Percentiles rank a stretch among this genome's conserved stretches.
Evolutionary conservation across 2,888 invertebrate genomes (phyloP).

Genomic region (Trypoxylon attenuatum): DNA sequence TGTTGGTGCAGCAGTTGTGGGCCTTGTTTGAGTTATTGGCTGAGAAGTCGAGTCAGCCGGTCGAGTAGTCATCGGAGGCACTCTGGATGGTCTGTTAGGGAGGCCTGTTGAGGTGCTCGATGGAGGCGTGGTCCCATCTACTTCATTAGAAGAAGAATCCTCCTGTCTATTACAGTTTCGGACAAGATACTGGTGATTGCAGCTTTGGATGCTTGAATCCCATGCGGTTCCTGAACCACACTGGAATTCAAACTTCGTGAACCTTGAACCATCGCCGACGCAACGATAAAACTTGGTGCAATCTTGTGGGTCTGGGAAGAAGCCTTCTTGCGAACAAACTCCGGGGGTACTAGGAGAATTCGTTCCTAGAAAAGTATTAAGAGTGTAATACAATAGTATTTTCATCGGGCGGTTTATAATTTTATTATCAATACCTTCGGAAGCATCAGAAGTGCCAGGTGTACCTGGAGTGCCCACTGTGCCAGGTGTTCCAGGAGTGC

Average conservation of each 20-base stretch:
- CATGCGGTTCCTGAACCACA: slow-evolving; percentile 83
- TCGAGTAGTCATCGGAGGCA: slow-evolving; percentile 22
- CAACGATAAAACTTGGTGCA: slow-evolving; percentile 87
- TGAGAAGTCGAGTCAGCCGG: neutral
- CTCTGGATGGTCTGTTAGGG: slow-evolving; percentile 13
- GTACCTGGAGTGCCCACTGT: slow-evolving; percentile 33
- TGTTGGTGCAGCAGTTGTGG: slow-evolving; percentile 14
- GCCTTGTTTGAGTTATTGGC: neutral
- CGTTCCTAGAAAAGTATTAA: too few species aligned
- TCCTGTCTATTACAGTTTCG: slow-evolving; percentile 53
- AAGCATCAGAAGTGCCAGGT: slow-evolving; percentile 49
- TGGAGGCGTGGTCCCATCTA: slow-evolving; percentile 1
- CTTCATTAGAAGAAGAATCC: slow-evolving; percentile 27
- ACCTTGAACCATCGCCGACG: slow-evolving; percentile 78
- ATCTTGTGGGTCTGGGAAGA: slow-evolving; percentile 80
- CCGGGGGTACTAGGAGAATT: neutral
- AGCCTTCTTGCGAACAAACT: slow-evolving; percentile 81
- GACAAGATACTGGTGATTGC: slow-evolving; percentile 78
- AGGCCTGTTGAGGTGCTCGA: neutral
- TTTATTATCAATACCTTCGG: too few species aligned
- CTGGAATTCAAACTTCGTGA: slow-evolving; percentile 77
- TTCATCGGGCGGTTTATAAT: too few species aligned
- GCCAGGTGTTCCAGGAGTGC: slow-evolving; percentile 26
- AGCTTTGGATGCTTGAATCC: slow-evolving; percentile 80
- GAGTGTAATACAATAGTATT: neutral